Conservation (phyloP, 2,113 vertebrate species). For the Spea bombifrons region DNA sequence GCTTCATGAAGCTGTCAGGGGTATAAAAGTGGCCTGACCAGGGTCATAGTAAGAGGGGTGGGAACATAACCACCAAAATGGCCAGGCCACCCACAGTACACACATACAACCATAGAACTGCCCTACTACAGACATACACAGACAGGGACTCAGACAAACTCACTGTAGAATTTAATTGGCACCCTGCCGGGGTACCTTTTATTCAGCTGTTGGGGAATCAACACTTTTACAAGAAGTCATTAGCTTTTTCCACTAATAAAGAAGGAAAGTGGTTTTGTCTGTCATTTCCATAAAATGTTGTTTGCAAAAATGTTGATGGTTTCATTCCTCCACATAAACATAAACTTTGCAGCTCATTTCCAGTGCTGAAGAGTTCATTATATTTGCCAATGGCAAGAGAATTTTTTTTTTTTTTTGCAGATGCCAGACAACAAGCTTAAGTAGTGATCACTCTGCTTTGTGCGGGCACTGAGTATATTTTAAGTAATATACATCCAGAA, state of each 20-base stretch:
- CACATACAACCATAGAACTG: conserved; percentile 36
- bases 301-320: conserved; percentile 29
- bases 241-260: conserved; percentile 57
- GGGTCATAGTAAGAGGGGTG: conserved; percentile 82
- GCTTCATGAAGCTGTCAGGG: conserved; percentile 89
- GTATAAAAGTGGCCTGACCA: conserved; percentile 79
- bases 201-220: conserved; percentile 53
- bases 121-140: conserved; percentile 25
- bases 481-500: too few relatives aligned
- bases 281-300: conserved; percentile 30
- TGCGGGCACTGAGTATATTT: too few relatives aligned
- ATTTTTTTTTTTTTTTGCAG: neutral
- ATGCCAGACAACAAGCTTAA: neutral
- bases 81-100: conserved; percentile 77
- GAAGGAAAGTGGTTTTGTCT: conserved; percentile 34
- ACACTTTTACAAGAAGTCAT: conserved; percentile 62
- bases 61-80: conserved; percentile 77
- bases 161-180: conserved; percentile 55
- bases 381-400: neutral
- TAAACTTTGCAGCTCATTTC: neutral
- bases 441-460: neutral
- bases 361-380: conserved; percentile 2
- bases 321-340: neutral
- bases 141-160: conserved; percentile 37
- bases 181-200: conserved; percentile 62